Base-by-base conservation (phyloP, 2,797 vertebrate species). In the Eutrigla gurnardus region DNA sequence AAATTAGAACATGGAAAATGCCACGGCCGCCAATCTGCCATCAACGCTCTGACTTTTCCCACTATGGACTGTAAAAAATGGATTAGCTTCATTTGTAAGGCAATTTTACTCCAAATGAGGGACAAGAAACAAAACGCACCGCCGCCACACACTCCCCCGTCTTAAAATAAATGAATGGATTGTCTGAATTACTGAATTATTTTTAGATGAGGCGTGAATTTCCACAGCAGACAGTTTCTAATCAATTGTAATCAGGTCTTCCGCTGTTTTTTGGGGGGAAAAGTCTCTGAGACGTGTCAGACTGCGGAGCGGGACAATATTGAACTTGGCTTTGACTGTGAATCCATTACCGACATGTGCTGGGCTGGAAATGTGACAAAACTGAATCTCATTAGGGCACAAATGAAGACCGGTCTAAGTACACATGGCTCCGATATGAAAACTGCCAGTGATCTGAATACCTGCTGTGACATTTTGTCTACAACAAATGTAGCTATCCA, bases 181-280 rank as follows among this genome's bases (percentile, higher is more conserved):
- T 67, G 68, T 78, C 66, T 82, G 83, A 86, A 91, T 90, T 87
- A 86, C 85, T 80, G 83, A 83, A 89, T 91, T 92, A 91, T 93
- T 94, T 92, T 89, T 86, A 92, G 91, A 90, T 76, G 81, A 88
- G 77, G 74, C 82, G 75, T 83, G 79, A 73, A 79, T 84, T 89
- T 87, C 84, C 77, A 64, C 68, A 65, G 79, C 84, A 91, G 91
- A 91, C 81, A 60, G 81, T 82, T 80, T 89, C 85, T 83, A 92
- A 94, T 94, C 93, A 92, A 93, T 94, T 89, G 86, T 92, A 94
- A 94, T 93, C 88, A 93, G 78, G 85, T 93, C 82, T 86, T 80
- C 73, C 80, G 81, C 68, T 72, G 77, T 69, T 84, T 86, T 85
- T 77, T 58, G n/a, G n/a, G n/a, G n/a, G 55, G 7, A 71, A 65